A percentile compares a stretch with the other conserved stretches of the same genome.
These are phyloP conservation scores for Callionymus lyra DNA, from an alignment of 2,113 vertebrate species.

Conservation along the genomic window DNA sequence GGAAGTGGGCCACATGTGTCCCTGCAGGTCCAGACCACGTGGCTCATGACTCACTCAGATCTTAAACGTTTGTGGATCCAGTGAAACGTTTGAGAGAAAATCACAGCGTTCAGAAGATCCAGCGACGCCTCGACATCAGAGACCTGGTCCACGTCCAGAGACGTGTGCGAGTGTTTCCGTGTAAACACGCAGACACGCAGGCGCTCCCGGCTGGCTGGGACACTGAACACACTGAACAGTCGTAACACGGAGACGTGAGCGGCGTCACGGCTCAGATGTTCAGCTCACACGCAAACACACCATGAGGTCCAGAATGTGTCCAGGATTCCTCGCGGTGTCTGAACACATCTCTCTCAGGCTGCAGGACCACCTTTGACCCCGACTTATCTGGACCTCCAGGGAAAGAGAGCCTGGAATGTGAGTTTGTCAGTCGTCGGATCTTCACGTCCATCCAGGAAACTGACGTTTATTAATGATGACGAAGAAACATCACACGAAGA, in stretches of 20 bases:
- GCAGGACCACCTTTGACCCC: constrained; percentile 21
- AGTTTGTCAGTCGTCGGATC: too few species aligned
- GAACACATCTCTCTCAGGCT: constrained; percentile 15
- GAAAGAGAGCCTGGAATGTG: too few species aligned
- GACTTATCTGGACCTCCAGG: too few species aligned
- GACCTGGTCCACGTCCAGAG: constrained; percentile 5
- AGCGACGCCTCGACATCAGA: constrained; percentile 8
- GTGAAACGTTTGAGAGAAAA: constrained; percentile 9
- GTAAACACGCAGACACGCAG: constrained; percentile 1
- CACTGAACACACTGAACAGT: constrained; percentile 5
- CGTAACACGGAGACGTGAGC: constrained; percentile 20
- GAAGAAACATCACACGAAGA: too few species aligned
- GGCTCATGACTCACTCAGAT: neutral
- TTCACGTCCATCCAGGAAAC: too few species aligned
- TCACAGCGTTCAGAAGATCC: constrained; percentile 9
- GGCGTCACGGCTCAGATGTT: constrained; percentile 49
- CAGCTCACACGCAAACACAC: constrained; percentile 43
- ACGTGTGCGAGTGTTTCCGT: constrained; percentile 16
- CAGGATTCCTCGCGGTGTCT: constrained; percentile 28
- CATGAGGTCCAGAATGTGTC: constrained; percentile 24
- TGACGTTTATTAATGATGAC: too few species aligned
- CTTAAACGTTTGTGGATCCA: constrained; percentile 15
- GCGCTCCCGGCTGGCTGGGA: neutral
- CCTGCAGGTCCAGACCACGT: too few species aligned
- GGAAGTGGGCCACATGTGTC: constrained; percentile 1